A percentile compares a stretch with the other conserved stretches of the same genome.
phyloP scores from a whole-genome alignment of 2,113 vertebrate species.

The Leuciscus idus region DNA sequence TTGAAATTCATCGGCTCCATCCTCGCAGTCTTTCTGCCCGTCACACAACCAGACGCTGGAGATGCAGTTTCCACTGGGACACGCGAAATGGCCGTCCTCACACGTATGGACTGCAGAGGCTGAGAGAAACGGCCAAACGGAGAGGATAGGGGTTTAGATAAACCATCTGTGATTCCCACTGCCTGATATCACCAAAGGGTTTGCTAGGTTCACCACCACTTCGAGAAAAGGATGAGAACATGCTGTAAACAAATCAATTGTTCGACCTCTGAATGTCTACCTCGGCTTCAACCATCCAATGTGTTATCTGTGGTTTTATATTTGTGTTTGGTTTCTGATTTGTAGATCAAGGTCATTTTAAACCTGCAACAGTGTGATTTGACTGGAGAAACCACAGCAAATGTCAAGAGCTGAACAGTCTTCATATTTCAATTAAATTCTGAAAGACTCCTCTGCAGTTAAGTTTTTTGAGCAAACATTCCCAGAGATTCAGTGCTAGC shows the following conservation, averaged over 20 bases:
- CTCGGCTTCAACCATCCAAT: neutral
- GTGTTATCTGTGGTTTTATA: neutral
- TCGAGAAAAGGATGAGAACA: neutral
- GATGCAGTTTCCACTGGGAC: constrained; percentile 89
- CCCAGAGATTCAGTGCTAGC: neutral
- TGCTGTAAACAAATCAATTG: neutral
- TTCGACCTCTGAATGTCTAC: neutral
- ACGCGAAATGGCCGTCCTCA: constrained; percentile 87
- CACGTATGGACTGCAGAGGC: constrained; percentile 82
- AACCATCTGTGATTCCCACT: neutral
- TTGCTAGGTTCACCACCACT: neutral
- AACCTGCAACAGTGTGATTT: neutral
- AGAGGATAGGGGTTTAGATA: neutral
- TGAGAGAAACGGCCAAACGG: constrained; percentile 55
- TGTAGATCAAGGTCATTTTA: neutral
- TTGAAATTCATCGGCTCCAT: constrained; percentile 85
- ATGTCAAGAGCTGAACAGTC: neutral
- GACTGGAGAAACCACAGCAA: neutral
- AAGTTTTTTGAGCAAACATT: neutral
- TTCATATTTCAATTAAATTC: neutral
- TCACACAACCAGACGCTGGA: constrained; percentile 87
- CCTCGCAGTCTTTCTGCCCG: constrained; percentile 88
- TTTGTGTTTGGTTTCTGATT: neutral
- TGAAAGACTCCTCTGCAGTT: neutral
- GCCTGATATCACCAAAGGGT: neutral